Evolutionary conservation across 1,140 invertebrate species (phyloP).

Genomic region (Paralvinella palmiformis): DNA sequence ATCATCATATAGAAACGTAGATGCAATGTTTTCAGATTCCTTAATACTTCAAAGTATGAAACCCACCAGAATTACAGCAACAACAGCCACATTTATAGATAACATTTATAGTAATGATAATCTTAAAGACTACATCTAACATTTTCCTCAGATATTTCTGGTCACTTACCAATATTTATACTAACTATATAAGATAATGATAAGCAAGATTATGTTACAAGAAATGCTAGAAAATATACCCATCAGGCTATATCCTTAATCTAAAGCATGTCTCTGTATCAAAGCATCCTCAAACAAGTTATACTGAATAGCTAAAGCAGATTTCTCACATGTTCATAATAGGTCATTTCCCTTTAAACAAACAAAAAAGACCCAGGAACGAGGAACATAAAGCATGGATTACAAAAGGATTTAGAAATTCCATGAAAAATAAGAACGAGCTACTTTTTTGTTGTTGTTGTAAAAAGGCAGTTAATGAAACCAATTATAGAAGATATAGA

Average conservation of each 20-base stretch:
- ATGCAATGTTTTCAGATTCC: too few species aligned
- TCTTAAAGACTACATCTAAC: neutral
- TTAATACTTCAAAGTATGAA: too few species aligned
- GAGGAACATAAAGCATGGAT: neutral
- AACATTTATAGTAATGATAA: neutral
- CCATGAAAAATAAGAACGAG: conserved; percentile 1
- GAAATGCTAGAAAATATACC: neutral
- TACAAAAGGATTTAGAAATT: conserved; percentile 1
- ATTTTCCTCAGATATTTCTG: neutral
- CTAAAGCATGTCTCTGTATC: neutral
- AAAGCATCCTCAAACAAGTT: neutral
- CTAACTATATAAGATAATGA: neutral
- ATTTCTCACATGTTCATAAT: neutral
- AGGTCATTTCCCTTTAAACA: neutral
- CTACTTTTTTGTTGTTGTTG: too few species aligned
- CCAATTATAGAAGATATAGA: conserved; percentile 3
- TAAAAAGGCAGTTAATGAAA: neutral
- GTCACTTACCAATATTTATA: neutral
- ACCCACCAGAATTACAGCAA: conserved; percentile 5
- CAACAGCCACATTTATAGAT: conserved; percentile 1
- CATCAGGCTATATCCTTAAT: neutral
- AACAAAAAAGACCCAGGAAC: neutral
- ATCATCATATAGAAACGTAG: too few species aligned
- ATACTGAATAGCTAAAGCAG: neutral
- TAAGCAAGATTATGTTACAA: neutral